phyloP scores from a whole-genome alignment of 2,113 vertebrate species.

The Pedetes capensis region DNA sequence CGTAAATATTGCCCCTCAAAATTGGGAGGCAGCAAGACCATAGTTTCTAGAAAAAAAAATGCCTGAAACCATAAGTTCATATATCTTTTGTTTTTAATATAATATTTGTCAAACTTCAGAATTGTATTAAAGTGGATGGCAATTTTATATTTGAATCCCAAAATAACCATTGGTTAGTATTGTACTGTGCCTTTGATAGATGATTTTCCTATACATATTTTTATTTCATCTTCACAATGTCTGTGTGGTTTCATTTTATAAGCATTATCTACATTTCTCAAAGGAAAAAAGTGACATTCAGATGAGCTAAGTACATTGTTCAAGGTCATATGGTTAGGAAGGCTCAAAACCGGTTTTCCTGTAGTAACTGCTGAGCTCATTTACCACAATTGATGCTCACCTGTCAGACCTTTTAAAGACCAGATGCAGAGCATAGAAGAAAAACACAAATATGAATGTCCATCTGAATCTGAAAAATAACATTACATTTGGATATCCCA shows the following conservation, averaged over 20 bases:
- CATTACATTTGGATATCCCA: background rate
- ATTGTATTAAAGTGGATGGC: background rate
- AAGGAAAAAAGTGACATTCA: background rate
- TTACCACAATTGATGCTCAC: background rate
- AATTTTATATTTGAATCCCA: background rate
- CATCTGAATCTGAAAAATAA: background rate
- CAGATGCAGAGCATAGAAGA: background rate
- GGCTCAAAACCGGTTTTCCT: background rate
- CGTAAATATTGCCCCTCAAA: background rate
- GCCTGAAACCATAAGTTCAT: background rate
- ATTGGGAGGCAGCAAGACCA: rapidly evolving
- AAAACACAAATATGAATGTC: background rate
- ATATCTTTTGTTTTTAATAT: background rate
- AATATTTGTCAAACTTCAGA: background rate
- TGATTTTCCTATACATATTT: background rate
- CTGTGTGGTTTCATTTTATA: background rate
- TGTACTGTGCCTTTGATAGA: background rate
- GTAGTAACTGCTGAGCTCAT: background rate
- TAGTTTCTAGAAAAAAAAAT: background rate
- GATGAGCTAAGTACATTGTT: background rate
- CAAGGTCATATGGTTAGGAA: background rate
- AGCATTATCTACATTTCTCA: background rate
- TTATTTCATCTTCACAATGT: background rate
- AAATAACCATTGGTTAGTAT: background rate
- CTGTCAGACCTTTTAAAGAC: background rate